Evolutionary conservation across 2,888 invertebrate species (phyloP).

Genomic region (Zele albiditarsus): DNA sequence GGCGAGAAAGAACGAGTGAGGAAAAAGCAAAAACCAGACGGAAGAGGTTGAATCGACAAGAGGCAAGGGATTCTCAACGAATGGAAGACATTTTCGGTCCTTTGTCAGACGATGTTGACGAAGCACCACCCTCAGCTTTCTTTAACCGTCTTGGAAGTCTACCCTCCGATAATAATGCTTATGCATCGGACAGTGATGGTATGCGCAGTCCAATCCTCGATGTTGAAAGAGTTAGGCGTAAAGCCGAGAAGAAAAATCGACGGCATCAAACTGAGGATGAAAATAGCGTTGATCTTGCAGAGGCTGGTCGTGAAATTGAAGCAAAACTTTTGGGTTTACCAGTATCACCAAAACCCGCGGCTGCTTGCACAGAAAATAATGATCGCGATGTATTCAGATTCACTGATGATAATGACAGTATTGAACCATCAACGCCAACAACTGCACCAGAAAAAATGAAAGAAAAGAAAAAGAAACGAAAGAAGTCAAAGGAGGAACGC

Average conservation of each 20-base stretch:
- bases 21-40: conserved; percentile 70
- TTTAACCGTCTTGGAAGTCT: conserved; percentile 63
- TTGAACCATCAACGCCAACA: conserved; percentile 72
- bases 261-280: conserved; percentile 78
- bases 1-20: conserved; percentile 67
- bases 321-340: conserved; percentile 84
- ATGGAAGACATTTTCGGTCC: conserved; percentile 93
- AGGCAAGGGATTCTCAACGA: conserved; percentile 75
- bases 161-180: conserved; percentile 67
- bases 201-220: conserved; percentile 71
- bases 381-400: conserved; percentile 78
- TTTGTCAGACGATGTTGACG: conserved; percentile 83
- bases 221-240: conserved; percentile 65
- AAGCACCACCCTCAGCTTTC: conserved; percentile 64
- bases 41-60: conserved; percentile 76
- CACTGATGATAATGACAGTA: conserved; percentile 77
- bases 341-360: conserved; percentile 74
- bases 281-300: conserved; percentile 86
- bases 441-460: conserved; percentile 75
- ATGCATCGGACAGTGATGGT: conserved; percentile 75
- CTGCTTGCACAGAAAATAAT: conserved; percentile 74
- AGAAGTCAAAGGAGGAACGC: conserved; percentile 86
- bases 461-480: conserved; percentile 90
- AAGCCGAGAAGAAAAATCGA: conserved; percentile 67
- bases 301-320: conserved; percentile 87